Evolutionary conservation across 1,140 invertebrate species (phyloP).

Genomic region (Elysia chlorotica): DNA sequence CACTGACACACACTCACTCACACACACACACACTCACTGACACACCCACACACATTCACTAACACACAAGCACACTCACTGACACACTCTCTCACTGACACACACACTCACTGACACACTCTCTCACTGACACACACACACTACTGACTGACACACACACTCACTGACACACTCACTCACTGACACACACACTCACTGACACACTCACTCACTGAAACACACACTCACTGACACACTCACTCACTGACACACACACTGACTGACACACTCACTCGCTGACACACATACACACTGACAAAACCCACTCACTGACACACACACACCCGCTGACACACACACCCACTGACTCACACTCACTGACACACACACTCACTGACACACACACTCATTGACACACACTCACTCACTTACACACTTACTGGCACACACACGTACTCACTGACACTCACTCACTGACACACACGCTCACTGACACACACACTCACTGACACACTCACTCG

Average conservation of each 20-base stretch:
- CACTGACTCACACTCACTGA: not conserved
- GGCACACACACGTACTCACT: not conserved
- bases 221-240: not conserved
- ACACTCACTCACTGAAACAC: no score
- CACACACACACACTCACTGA: not conserved
- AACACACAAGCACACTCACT: not conserved
- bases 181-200: slow-evolving; percentile 6
- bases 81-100: not conserved
- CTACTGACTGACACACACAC: not conserved
- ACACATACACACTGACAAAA: no score
- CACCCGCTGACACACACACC: not conserved
- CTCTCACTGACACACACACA: slow-evolving; percentile 5
- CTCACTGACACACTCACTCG: not conserved
- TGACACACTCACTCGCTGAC: not conserved
- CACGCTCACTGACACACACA: not conserved
- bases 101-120: not conserved
- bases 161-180: slow-evolving; percentile 5
- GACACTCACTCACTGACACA: slow-evolving; percentile 9
- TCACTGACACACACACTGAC: slow-evolving; percentile 2
- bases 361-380: not conserved
- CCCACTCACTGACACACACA: slow-evolving; percentile 1
- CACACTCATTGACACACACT: slow-evolving; percentile 8
- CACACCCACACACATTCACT: not conserved
- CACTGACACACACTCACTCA: no score
- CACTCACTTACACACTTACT: slow-evolving; percentile 6